These are phyloP conservation scores for Galerucella nymphaeae DNA, from an alignment of 2,888 invertebrate genomes.

Conservation along the genomic window DNA sequence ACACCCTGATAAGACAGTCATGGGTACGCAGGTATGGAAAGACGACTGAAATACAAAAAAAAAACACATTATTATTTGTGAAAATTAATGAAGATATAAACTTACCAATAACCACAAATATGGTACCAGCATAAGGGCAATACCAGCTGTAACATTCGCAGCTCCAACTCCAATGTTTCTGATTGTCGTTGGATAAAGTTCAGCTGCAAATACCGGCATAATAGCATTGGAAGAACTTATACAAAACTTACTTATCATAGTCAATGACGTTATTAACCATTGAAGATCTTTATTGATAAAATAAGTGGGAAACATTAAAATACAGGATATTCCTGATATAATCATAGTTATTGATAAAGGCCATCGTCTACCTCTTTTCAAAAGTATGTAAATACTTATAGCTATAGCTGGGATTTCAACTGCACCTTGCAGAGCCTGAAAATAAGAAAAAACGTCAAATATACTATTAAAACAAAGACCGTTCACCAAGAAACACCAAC, in stretches of 20 bases:
- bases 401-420: constrained; percentile 85
- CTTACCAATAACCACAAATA: constrained; percentile 82
- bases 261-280: constrained; percentile 78
- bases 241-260: constrained; percentile 84
- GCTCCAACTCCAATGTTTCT: constrained; percentile 82
- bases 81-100: neutral
- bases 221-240: constrained; percentile 84
- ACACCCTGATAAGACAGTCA: constrained; percentile 76
- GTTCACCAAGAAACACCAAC: too few species aligned
- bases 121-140: constrained; percentile 81
- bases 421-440: constrained; percentile 73
- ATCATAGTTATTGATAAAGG: constrained; percentile 77
- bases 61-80: neutral
- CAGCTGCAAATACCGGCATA: constrained; percentile 82
- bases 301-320: constrained; percentile 68
- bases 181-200: constrained; percentile 83
- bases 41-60: constrained; percentile 68
- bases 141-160: constrained; percentile 80
- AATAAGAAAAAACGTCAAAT: constrained; percentile 23
- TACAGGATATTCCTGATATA: constrained; percentile 76
- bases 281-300: constrained; percentile 68
- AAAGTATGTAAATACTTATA: constrained; percentile 78
- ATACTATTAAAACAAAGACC: too few species aligned
- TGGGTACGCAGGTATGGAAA: constrained; percentile 75
- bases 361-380: constrained; percentile 79